phyloP scores from a whole-genome alignment of 2,888 invertebrate genomes.

The Amaurobius ferox region DNA sequence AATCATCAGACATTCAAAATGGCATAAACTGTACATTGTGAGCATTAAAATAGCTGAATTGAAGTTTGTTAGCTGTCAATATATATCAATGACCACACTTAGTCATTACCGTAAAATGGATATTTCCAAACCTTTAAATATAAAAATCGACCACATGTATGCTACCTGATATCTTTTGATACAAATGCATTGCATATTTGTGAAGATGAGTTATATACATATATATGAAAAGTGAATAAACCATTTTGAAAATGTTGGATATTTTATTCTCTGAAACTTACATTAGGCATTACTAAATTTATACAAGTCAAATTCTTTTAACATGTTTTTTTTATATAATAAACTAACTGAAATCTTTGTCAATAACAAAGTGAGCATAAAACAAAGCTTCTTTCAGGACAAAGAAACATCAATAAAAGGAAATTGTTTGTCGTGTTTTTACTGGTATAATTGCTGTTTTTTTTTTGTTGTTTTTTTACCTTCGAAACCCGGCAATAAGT shows the following conservation, averaged over 20 bases:
- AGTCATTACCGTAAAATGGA: not conserved
- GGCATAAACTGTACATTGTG: not conserved
- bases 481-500: too few relatives aligned
- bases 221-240: slow-evolving; percentile 55
- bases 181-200: slow-evolving; percentile 50
- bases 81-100: not conserved
- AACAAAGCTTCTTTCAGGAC: too few relatives aligned
- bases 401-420: too few relatives aligned
- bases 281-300: too few relatives aligned
- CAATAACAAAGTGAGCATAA: too few relatives aligned
- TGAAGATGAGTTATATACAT: slow-evolving; percentile 33
- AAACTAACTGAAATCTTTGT: too few relatives aligned
- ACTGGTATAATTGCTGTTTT: too few relatives aligned
- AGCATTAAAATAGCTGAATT: not conserved
- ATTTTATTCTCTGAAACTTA: too few relatives aligned
- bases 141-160: not conserved
- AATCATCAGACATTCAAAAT: not conserved
- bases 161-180: slow-evolving; percentile 47
- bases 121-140: not conserved
- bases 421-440: too few relatives aligned
- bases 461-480: too few relatives aligned
- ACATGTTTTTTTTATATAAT: too few relatives aligned
- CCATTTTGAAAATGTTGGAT: slow-evolving; percentile 38
- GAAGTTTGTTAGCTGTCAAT: not conserved
- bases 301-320: too few relatives aligned